Percentiles rank a stretch among this genome's conserved stretches.
Conservation (phyloP, 2,797 vertebrate species). For the Rhyacichthys aspro region DNA sequence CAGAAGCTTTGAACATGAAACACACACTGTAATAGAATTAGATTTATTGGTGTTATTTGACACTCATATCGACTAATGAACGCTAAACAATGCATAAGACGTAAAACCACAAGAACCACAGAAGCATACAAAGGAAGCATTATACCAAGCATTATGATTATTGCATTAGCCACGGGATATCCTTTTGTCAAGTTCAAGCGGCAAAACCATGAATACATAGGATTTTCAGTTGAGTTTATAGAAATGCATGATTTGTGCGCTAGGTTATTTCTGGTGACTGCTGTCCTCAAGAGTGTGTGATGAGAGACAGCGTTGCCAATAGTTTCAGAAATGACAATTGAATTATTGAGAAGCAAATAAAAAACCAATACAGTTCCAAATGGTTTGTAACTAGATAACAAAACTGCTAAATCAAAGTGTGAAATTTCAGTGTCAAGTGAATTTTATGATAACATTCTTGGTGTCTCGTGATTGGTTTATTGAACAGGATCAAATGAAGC, state of each 20-base stretch:
- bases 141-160: neutral
- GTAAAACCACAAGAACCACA: neutral
- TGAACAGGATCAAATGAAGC: neutral
- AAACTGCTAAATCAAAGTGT: neutral
- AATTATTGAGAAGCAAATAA: neutral
- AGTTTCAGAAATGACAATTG: neutral
- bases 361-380: too few relatives aligned
- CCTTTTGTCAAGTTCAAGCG: neutral
- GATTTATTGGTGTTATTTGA: too few relatives aligned
- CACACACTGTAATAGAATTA: too few relatives aligned
- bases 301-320: neutral
- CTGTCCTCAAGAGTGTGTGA: neutral
- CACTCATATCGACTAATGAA: neutral
- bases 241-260: neutral
- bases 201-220: neutral
- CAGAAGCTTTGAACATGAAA: too few relatives aligned
- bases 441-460: neutral
- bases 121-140: neutral
- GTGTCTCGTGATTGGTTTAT: constrained; percentile 8
- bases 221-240: neutral
- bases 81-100: neutral
- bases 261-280: neutral
- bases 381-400: too few relatives aligned
- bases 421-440: neutral
- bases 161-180: neutral